phyloP scores from a whole-genome alignment of 2,888 invertebrate species.

The Mechanitis mazaeus region DNA sequence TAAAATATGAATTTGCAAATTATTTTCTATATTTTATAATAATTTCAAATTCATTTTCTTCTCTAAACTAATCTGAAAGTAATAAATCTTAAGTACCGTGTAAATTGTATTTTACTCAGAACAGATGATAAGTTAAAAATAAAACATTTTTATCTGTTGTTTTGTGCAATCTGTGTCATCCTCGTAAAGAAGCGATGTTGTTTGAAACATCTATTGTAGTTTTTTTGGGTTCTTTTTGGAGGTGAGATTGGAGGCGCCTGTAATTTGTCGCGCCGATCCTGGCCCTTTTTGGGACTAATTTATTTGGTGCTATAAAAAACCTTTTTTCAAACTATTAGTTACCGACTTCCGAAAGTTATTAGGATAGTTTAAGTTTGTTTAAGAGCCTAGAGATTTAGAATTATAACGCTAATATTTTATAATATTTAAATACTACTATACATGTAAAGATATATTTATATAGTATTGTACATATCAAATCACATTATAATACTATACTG shows the following conservation, averaged over 20 bases:
- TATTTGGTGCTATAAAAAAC: constrained; percentile 22
- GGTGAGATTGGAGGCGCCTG: constrained; percentile 59
- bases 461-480: too few species aligned
- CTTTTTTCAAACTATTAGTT: constrained; percentile 14
- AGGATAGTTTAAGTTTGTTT: neutral
- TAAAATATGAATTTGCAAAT: too few species aligned
- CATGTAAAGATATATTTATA: too few species aligned
- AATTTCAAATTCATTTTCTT: constrained; percentile 15
- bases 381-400: too few species aligned
- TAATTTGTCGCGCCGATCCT: constrained; percentile 59
- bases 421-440: too few species aligned
- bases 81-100: constrained; percentile 32
- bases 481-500: too few species aligned
- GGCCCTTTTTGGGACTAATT: constrained; percentile 40
- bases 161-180: constrained; percentile 25
- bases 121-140: constrained; percentile 19
- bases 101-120: constrained; percentile 29
- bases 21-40: too few species aligned
- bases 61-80: constrained; percentile 25
- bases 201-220: constrained; percentile 59
- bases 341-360: constrained; percentile 3
- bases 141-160: constrained; percentile 21
- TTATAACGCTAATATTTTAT: too few species aligned
- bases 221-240: constrained; percentile 37
- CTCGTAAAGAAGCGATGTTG: constrained; percentile 45